Conservation (phyloP, 2,888 invertebrate genomes). For the Scaptodrosophila latifasciaeformis region DNA sequence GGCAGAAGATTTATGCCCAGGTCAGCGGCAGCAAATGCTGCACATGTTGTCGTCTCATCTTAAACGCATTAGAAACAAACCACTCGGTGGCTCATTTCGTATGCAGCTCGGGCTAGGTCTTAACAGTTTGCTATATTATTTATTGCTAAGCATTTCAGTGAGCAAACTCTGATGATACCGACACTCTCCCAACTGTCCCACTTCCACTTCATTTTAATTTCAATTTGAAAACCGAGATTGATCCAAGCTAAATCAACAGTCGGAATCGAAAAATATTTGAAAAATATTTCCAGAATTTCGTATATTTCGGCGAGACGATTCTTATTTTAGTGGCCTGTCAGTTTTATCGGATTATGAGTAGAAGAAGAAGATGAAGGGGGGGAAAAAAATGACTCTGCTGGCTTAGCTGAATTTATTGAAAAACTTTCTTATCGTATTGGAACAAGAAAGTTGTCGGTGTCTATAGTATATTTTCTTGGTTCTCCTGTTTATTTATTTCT, state of each 20-base stretch:
- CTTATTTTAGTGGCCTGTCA: background rate
- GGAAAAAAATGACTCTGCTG: conserved; percentile 35
- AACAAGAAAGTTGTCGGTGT: conserved; percentile 32
- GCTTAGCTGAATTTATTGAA: conserved; percentile 64
- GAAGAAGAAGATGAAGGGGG: background rate
- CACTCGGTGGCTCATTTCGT: conserved; percentile 50
- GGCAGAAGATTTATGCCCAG: conserved; percentile 37
- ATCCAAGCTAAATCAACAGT: too few relatives aligned
- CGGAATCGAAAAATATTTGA: too few relatives aligned
- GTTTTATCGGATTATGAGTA: conserved; percentile 41
- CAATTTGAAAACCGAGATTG: too few relatives aligned
- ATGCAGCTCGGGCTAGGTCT: conserved; percentile 61
- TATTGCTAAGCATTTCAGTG: conserved; percentile 55
- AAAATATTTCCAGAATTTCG: too few relatives aligned
- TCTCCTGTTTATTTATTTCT: conserved; percentile 41
- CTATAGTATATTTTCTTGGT: conserved; percentile 26
- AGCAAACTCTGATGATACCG: too few relatives aligned
- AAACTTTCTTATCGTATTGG: conserved; percentile 66
- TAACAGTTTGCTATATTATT: conserved; percentile 64
- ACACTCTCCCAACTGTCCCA: too few relatives aligned
- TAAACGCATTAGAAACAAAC: conserved; percentile 63
- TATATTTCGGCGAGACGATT: too few relatives aligned
- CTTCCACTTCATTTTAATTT: too few relatives aligned
- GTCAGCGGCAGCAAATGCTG: conserved; percentile 41
- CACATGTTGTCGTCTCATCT: conserved; percentile 69